Percentiles rank a stretch among this genome's conserved stretches.
phyloP scores from a whole-genome alignment of 2,888 invertebrate genomes.

The Ptychoptera albimana region DNA sequence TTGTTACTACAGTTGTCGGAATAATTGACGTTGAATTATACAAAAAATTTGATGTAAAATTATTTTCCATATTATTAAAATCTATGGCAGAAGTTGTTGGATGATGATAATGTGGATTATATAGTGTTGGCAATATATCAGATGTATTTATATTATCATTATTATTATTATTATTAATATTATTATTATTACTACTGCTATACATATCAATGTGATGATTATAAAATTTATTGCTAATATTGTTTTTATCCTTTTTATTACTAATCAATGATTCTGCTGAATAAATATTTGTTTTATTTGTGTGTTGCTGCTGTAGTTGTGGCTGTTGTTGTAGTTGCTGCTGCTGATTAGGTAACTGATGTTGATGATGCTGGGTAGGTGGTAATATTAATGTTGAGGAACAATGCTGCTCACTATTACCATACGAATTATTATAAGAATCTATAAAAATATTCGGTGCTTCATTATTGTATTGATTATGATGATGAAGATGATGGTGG shows the following conservation, averaged over 20 bases:
- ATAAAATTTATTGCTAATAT: neutral
- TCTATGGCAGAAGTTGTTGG: no score
- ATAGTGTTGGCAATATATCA: no score
- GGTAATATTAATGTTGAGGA: conserved; percentile 1
- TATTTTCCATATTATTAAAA: no score
- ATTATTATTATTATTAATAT: conserved; percentile 1
- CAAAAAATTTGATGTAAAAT: neutral
- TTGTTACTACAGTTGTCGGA: neutral
- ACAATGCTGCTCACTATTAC: no score
- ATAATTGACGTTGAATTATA: neutral
- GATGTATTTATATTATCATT: neutral
- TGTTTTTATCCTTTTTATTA: neutral
- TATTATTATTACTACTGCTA: conserved; percentile 1
- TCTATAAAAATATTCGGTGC: no score
- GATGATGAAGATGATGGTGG: no score
- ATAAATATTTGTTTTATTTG: conserved; percentile 10
- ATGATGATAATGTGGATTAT: no score
- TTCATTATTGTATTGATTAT: no score
- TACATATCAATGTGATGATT: neutral
- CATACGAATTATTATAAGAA: no score
- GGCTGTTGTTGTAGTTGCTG: neutral
- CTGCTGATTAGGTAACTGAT: neutral
- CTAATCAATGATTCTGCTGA: conserved; percentile 14
- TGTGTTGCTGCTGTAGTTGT: neutral
- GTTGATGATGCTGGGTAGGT: neutral